Evolutionary conservation across 1,140 invertebrate species (phyloP).

Genomic region (Calephelis nemesis): DNA sequence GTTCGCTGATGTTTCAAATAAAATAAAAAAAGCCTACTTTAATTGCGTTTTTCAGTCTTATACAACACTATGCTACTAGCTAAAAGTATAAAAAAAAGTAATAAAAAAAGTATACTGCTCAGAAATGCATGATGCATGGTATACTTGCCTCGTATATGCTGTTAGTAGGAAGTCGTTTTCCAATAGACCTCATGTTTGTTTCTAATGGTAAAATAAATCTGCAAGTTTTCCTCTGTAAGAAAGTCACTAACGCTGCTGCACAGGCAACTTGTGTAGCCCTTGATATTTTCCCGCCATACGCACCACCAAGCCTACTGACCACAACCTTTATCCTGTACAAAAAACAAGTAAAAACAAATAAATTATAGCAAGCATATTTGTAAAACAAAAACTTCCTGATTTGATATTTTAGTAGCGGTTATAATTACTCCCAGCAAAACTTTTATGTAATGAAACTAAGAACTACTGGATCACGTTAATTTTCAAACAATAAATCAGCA

Average conservation of each 20-base stretch:
- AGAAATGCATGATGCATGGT: neutral
- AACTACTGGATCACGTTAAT: too few relatives aligned
- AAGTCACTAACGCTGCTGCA: slow-evolving; percentile 51
- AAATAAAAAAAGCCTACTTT: too few relatives aligned
- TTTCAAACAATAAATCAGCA: too few relatives aligned
- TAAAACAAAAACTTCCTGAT: too few relatives aligned
- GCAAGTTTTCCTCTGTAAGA: slow-evolving; percentile 48
- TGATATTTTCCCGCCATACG: slow-evolving; percentile 62
- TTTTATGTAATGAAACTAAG: too few relatives aligned
- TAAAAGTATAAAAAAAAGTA: too few relatives aligned
- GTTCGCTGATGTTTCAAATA: too few relatives aligned
- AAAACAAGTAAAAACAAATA: slow-evolving; percentile 5
- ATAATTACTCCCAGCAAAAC: too few relatives aligned
- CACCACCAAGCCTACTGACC: slow-evolving; percentile 58
- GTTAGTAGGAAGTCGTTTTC: slow-evolving; percentile 81
- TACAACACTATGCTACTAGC: too few relatives aligned
- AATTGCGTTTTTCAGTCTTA: too few relatives aligned
- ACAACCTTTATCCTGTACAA: slow-evolving; percentile 61
- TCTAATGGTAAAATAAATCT: slow-evolving; percentile 79
- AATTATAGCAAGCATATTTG: neutral
- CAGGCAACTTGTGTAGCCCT: slow-evolving; percentile 49
- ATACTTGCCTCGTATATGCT: slow-evolving; percentile 82
- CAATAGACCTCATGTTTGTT: slow-evolving; percentile 83
- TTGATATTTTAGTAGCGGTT: too few relatives aligned
- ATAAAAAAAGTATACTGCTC: neutral